Percentiles rank a stretch among this genome's conserved stretches.
Conservation (phyloP, 2,113 vertebrate genomes). For the Leptosomus discolor region DNA sequence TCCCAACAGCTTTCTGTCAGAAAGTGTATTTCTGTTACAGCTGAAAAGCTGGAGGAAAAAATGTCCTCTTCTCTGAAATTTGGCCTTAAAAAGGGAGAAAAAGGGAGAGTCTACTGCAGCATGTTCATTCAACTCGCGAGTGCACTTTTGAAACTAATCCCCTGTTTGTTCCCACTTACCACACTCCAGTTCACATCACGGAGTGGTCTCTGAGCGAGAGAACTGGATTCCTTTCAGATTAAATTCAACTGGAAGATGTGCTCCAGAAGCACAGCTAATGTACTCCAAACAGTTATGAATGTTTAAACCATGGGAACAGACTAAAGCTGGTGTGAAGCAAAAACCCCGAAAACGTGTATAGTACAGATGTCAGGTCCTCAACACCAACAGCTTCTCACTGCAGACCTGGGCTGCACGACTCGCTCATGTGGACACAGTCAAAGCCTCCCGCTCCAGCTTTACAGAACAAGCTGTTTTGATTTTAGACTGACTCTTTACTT, state of each 20-base stretch:
- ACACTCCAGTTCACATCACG: slow-evolving; percentile 43
- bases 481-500: slow-evolving; percentile 9
- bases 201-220: not conserved
- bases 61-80: not conserved
- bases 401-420: not conserved
- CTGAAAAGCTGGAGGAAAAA: not conserved
- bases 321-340: slow-evolving; percentile 34
- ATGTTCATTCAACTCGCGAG: not conserved
- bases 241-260: slow-evolving; percentile 61
- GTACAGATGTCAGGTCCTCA: slow-evolving; percentile 37
- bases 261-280: slow-evolving; percentile 63
- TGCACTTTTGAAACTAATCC: not conserved
- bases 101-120: not conserved
- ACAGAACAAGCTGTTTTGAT: slow-evolving; percentile 48
- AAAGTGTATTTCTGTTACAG: not conserved
- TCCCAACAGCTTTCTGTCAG: not conserved
- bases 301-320: slow-evolving; percentile 57
- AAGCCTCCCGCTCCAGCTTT: not conserved
- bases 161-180: slow-evolving; percentile 35
- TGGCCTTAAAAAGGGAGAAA: slow-evolving; percentile 8
- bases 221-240: slow-evolving; percentile 67
- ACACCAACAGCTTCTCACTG: slow-evolving; percentile 1
- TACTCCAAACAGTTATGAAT: not conserved
- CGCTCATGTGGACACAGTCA: not conserved
- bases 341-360: not conserved